Percentiles rank a stretch among this genome's conserved stretches.
These are phyloP conservation scores for Saccostrea echinata DNA, from an alignment of 1,140 invertebrate genomes.

Conservation along the genomic window DNA sequence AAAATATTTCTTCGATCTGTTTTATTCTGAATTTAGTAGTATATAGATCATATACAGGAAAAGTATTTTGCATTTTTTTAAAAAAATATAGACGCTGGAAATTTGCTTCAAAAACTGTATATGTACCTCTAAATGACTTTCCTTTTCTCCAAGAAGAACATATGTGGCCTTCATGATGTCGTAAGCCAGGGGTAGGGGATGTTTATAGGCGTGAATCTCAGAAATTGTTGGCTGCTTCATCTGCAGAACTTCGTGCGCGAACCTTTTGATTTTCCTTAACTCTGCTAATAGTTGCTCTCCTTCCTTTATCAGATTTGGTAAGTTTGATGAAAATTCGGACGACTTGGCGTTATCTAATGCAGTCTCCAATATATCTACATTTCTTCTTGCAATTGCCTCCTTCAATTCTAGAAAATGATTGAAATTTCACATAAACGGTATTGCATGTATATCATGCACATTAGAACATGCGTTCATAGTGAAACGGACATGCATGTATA, in stretches of 20 bases:
- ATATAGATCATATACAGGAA: no score
- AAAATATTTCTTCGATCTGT: no score
- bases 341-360: conserved; percentile 58
- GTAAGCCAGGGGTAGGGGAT: conserved; percentile 60
- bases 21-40: no score
- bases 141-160: conserved; percentile 64
- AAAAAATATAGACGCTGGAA: background rate
- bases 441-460: no score
- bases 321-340: conserved; percentile 55
- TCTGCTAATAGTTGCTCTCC: conserved; percentile 51
- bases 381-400: conserved; percentile 61
- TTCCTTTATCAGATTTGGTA: conserved; percentile 52
- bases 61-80: background rate
- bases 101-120: background rate
- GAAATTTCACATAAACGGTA: background rate
- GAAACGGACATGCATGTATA: no score
- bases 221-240: conserved; percentile 62
- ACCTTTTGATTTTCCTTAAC: conserved; percentile 59
- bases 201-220: conserved; percentile 64
- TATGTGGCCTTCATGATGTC: conserved; percentile 68
- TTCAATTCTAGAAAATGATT: conserved; percentile 60
- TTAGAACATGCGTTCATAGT: no score
- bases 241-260: conserved; percentile 60
- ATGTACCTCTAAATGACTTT: conserved; percentile 55
- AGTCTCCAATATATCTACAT: conserved; percentile 63